phyloP scores from a whole-genome alignment of 2,797 vertebrate species.

The Hapalemur alaotrensis region DNA sequence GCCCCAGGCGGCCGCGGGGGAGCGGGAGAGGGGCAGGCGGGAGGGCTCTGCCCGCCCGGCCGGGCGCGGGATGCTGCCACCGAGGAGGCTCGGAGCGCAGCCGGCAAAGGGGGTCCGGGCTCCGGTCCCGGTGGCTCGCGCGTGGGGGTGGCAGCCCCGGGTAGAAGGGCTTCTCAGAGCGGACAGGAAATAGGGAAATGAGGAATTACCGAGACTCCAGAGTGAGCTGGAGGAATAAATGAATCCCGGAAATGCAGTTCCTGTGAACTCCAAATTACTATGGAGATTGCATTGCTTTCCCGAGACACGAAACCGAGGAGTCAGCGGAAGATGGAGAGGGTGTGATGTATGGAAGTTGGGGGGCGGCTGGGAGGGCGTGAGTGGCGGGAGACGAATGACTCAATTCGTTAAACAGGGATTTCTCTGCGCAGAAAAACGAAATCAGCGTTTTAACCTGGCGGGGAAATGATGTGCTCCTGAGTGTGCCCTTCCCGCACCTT shows the following conservation, averaged over 20 bases:
- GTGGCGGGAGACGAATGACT: constrained; percentile 34
- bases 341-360: background rate
- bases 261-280: constrained; percentile 62
- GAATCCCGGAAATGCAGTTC: constrained; percentile 30
- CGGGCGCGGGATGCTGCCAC: background rate
- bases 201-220: rapidly evolving
- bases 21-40: rapidly evolving
- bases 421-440: background rate
- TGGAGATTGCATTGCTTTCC: constrained; percentile 71
- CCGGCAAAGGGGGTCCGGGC: background rate
- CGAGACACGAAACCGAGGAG: background rate
- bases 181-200: background rate
- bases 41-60: background rate
- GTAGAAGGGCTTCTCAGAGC: background rate
- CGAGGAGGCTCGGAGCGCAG: background rate
- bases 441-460: background rate
- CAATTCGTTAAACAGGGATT: background rate
- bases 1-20: background rate
- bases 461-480: background rate
- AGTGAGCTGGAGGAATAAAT: background rate
- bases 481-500: background rate
- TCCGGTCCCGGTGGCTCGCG: too few species aligned
- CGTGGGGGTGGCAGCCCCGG: background rate
- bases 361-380: background rate
- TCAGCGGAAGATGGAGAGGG: constrained; percentile 56